Percentiles rank a stretch among this genome's conserved stretches.
Evolutionary conservation across 1,140 invertebrate species (phyloP).

Genomic region (Drosophila paulistorum): DNA sequence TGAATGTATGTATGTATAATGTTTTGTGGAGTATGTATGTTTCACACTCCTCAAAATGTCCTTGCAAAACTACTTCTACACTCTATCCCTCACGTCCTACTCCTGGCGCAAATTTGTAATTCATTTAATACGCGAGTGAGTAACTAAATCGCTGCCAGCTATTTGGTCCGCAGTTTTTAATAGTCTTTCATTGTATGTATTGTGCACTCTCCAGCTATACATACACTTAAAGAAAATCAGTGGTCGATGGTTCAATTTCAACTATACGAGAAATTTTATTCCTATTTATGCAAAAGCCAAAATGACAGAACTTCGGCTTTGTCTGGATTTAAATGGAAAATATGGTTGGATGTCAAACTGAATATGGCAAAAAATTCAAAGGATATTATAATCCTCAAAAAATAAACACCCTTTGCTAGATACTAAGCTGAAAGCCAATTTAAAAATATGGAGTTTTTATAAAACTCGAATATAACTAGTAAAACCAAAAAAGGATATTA

Average conservation of each 20-base stretch:
- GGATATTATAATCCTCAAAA: no score
- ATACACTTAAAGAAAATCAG: conserved; percentile 40
- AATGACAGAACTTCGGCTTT: no score
- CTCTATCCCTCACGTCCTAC: conserved; percentile 26
- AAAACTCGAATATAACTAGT: no score
- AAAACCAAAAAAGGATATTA: no score
- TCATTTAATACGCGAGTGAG: conserved; percentile 48
- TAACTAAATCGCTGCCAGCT: conserved; percentile 60
- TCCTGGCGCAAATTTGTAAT: conserved; percentile 56
- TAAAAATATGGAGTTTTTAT: no score
- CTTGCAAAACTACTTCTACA: background rate
- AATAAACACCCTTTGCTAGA: no score
- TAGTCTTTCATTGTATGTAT: conserved; percentile 42
- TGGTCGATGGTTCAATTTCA: background rate
- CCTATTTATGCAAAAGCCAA: no score
- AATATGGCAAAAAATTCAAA: no score
- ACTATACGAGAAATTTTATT: background rate
- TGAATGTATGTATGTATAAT: conserved; percentile 24
- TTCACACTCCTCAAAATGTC: conserved; percentile 5
- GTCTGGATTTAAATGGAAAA: no score
- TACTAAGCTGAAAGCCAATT: no score
- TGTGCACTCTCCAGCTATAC: conserved; percentile 40
- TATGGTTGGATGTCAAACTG: no score
- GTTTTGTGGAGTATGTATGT: background rate
- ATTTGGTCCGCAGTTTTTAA: conserved; percentile 66